A percentile compares a stretch with the other conserved stretches of the same genome.
Conservation (phyloP, 1,140 invertebrate species). For the Lithobius niger region DNA sequence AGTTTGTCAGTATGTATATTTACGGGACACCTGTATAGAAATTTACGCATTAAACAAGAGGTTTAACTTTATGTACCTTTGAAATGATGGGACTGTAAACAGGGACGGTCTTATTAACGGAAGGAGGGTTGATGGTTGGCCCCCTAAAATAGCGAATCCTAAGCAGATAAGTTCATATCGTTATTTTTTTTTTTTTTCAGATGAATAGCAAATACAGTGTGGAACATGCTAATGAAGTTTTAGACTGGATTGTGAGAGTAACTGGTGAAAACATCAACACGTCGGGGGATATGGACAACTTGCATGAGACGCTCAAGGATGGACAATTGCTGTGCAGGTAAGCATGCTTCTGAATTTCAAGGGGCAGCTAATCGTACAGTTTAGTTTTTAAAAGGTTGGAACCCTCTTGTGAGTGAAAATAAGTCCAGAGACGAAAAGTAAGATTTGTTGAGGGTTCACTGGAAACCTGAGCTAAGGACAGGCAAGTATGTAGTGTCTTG, state of each 20-base stretch:
- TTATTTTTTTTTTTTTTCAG: slow-evolving; percentile 41
- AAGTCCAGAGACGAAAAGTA: neutral
- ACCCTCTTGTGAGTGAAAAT: neutral
- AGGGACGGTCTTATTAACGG: too few species aligned
- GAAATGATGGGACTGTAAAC: too few species aligned
- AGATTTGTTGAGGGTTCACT: neutral
- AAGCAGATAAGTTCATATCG: too few species aligned
- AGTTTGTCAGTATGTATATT: too few species aligned
- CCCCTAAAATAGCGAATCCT: too few species aligned
- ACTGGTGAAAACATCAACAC: slow-evolving; percentile 60
- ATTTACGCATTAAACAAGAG: too few species aligned
- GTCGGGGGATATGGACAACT: slow-evolving; percentile 50
- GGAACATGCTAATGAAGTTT: slow-evolving; percentile 70
- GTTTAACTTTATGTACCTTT: too few species aligned
- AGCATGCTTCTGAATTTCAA: neutral
- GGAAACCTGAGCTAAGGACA: neutral
- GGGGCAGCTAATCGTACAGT: too few species aligned
- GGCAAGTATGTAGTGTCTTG: neutral
- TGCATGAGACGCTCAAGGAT: slow-evolving; percentile 75
- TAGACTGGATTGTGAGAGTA: slow-evolving; percentile 79
- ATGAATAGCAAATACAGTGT: slow-evolving; percentile 92
- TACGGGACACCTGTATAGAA: too few species aligned
- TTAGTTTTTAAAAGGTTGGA: neutral
- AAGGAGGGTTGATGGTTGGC: too few species aligned
- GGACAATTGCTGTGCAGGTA: slow-evolving; percentile 64